These are phyloP conservation scores for Aproaerema taeniolella DNA, from an alignment of 2,888 invertebrate genomes.

Conservation along the genomic window DNA sequence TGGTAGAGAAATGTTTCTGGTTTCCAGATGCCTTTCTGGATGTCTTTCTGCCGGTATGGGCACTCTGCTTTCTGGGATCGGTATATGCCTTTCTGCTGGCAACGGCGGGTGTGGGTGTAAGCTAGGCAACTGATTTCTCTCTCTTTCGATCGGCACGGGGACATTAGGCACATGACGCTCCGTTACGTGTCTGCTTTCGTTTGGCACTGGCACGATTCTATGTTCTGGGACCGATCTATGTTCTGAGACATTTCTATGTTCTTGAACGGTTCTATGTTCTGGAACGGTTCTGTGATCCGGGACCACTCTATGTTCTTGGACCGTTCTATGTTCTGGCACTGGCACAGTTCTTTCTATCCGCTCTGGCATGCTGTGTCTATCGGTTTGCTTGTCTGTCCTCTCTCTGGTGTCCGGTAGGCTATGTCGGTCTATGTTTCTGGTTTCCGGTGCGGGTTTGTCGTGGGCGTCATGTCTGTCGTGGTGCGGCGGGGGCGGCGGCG, in stretches of 20 bases:
- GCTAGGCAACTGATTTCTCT: constrained; percentile 20
- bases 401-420: constrained; percentile 17
- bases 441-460: constrained; percentile 8
- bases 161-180: constrained; percentile 9
- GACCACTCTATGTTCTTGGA: constrained; percentile 22
- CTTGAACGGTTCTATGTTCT: constrained; percentile 21
- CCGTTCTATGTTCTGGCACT: constrained; percentile 18
- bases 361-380: constrained; percentile 18
- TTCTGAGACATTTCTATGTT: too few relatives aligned
- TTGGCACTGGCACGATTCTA: constrained; percentile 15
- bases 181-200: constrained; percentile 17
- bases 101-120: constrained; percentile 9
- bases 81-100: constrained; percentile 15
- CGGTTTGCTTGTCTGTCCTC: constrained; percentile 15
- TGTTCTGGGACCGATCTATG: constrained; percentile 10
- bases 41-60: constrained; percentile 10
- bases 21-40: constrained; percentile 19
- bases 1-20: constrained; percentile 10
- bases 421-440: constrained; percentile 21
- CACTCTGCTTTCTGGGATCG: constrained; percentile 14
- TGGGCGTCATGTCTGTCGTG: constrained; percentile 22
- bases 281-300: constrained; percentile 17
- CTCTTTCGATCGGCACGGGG: constrained; percentile 18
- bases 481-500: constrained; percentile 41
- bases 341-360: constrained; percentile 15